These are phyloP conservation scores for Gastracanthus pulcherrimus DNA, from an alignment of 2,888 invertebrate species.

Conservation along the genomic window DNA sequence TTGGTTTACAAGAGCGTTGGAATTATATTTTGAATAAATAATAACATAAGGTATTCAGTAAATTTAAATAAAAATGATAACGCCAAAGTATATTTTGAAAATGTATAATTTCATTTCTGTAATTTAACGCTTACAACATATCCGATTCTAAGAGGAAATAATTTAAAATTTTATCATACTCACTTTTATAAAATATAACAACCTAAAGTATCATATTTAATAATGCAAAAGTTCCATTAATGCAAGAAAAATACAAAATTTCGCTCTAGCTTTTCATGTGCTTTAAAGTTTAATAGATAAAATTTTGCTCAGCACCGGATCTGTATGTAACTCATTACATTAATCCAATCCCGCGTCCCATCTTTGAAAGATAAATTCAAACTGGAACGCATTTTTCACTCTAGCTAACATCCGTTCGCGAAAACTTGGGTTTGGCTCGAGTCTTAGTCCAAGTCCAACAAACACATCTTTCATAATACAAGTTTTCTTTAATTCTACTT, in stretches of 20 bases:
- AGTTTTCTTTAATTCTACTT: slow-evolving; percentile 22
- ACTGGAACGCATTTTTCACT: slow-evolving; percentile 31
- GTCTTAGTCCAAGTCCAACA: neutral
- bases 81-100: too few relatives aligned
- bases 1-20: too few relatives aligned
- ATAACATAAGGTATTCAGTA: too few relatives aligned
- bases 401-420: neutral
- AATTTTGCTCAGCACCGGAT: neutral
- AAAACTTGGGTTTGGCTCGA: slow-evolving; percentile 16
- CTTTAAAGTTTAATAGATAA: neutral
- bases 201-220: too few relatives aligned
- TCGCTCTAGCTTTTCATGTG: neutral
- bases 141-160: too few relatives aligned
- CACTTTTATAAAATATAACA: too few relatives aligned
- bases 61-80: too few relatives aligned
- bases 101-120: too few relatives aligned
- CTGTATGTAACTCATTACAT: slow-evolving; percentile 7
- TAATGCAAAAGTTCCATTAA: too few relatives aligned
- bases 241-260: neutral
- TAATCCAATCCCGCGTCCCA: neutral
- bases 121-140: too few relatives aligned
- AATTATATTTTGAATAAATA: too few relatives aligned
- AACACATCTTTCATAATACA: slow-evolving; percentile 29
- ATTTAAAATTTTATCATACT: too few relatives aligned
- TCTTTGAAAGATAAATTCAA: slow-evolving; percentile 14